Base-by-base conservation (phyloP, 2,888 invertebrate genomes). In the Synergus itoensis region DNA sequence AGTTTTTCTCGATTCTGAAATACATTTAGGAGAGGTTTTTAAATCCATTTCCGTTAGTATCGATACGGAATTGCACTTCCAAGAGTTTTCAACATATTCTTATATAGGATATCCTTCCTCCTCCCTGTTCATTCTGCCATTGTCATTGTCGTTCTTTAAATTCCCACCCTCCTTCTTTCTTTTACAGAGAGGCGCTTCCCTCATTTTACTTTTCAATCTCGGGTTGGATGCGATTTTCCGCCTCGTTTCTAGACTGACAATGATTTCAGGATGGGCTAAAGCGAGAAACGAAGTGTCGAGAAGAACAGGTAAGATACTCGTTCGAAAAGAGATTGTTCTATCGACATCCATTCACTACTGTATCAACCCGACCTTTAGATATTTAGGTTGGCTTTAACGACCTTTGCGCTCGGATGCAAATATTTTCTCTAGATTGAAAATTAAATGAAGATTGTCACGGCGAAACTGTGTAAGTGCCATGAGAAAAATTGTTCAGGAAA, bases 201-300 rank as follows among this genome's bases (percentile, higher is more conserved):
- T 88, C 90, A 89, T 90, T 90, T 91, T 88, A 90, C 88, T 89
- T 90, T 90, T 88, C 89, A 89, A 91, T 91, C 87, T 89, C 85
- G 80, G 77, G 82, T 85, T 84, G 86, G 87, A 89, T 88, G 86
- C 85, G 89, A 90, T 90, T 90, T 90, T 90, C 90, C 86, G 87
- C 87, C 89, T 89, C 89, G 88, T 90, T 90, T 90, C 88, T 86
- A 89, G 86, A 85, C 86, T 83, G 88, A 87, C 86, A 86, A 88
- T 89, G 88, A 90, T 84, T 87, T 83, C 81, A 67, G 80, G 80
- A 77, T 79, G 77, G 76, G 57, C 76, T 12, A 63, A 60, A 62
- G 57, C 11, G 40, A 77, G 41, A 53, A 69, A 69, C 21, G 78
- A 78, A 81, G 78, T 64, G 48, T 63, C 48, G 67, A 76, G 77